Base-by-base conservation (phyloP, 2,113 vertebrate genomes). In the Amblyornis subalaris region DNA sequence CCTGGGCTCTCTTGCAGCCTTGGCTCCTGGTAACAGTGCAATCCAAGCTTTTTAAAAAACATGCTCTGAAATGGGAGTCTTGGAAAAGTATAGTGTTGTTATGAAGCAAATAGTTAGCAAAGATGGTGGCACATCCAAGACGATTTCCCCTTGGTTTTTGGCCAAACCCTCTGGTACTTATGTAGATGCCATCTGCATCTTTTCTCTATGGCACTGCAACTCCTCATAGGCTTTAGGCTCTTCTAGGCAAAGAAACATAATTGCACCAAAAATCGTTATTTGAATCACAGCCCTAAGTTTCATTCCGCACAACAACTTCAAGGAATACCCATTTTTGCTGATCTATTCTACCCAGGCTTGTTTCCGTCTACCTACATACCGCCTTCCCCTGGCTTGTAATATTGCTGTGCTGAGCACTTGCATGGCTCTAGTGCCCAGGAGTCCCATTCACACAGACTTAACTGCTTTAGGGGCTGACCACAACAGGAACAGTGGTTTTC, bases 101-200 rank as follows among this genome's bases (percentile, higher is more conserved):
- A 53, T 26, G 65, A 90, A 93, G 75, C 71, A 96, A 94, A 90
- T 44, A 89, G 33, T 67, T 77, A 85, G 84, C 45, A 95, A 95
- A 83, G 80, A 91, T 87, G 69, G 81, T 92, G 79, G 77, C 72
- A 80, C 62, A 93, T 72, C 65, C 93, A 90, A 96, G 78, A 77
- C 61, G 91, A 97, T 96, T 96, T 95, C 83, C 92, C 79, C 28
- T 74, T 88, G 83, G 50, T 89, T 95, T 96, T 94, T 92, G 88
- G 94, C 95, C 96, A 94, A 70, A 88, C 94, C 95, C 95, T 96
- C 88, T 83, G 78, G 95, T 96, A 80, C 71, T 96, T 83, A 18
- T 18, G 16, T 67, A 67, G 80, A 78, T 62, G 51, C 95, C 97
- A 97, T 97, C 96, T 98, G 96, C 86, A 96, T 92, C 50, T 89